Conservation (phyloP, 2,113 vertebrate species). For the Elanus axillaris region DNA sequence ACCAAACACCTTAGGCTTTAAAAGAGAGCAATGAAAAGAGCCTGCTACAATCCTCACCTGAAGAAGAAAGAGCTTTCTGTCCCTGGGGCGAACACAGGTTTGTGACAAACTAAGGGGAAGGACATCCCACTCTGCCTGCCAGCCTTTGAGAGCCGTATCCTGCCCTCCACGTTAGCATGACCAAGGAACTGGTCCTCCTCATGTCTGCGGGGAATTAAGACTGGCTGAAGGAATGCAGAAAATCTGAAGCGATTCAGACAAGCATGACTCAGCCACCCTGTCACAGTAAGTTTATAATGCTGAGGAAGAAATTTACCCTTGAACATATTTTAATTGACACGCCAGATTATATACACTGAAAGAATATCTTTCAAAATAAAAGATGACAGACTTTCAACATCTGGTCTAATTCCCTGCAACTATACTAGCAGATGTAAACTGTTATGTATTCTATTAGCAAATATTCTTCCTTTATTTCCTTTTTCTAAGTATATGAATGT, state of each 20-base stretch:
- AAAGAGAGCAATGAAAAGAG: neutral
- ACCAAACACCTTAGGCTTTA: neutral
- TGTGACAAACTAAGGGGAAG: conserved; percentile 3
- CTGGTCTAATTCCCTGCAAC: conserved; percentile 47
- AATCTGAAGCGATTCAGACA: conserved; percentile 31
- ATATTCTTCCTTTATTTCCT: conserved; percentile 36
- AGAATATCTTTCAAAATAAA: conserved; percentile 54
- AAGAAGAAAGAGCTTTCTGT: neutral
- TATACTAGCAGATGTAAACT: conserved; percentile 52
- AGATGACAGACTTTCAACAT: conserved; percentile 58
- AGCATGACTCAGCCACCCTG: conserved; percentile 35
- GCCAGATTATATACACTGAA: conserved; percentile 16
- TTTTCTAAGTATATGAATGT: conserved; percentile 28
- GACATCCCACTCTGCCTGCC: neutral
- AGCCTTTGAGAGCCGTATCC: neutral
- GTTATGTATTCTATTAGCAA: conserved; percentile 37
- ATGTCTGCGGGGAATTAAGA: neutral
- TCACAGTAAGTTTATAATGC: conserved; percentile 25
- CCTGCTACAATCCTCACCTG: neutral
- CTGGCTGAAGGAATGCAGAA: neutral
- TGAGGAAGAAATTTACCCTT: conserved; percentile 36
- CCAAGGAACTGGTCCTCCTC: neutral
- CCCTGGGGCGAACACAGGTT: neutral
- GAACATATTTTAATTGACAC: conserved; percentile 61
- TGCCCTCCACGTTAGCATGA: neutral